Evolutionary conservation across 2,888 invertebrate genomes (phyloP).

Genomic region (Scaeva pyrastri): DNA sequence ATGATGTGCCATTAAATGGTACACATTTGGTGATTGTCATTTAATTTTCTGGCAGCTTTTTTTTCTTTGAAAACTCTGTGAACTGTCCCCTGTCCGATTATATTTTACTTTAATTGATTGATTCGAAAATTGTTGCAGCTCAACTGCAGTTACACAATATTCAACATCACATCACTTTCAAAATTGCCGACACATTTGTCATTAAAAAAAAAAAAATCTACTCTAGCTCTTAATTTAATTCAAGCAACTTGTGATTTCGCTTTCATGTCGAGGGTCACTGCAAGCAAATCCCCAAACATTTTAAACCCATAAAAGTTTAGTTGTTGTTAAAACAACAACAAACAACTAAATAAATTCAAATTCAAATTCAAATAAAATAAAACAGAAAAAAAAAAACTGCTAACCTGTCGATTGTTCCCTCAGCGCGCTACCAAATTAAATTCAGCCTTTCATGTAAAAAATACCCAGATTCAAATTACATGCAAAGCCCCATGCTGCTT

Average conservation of each 20-base stretch:
- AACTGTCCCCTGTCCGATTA: too few species aligned
- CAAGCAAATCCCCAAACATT: background rate
- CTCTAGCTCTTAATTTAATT: background rate
- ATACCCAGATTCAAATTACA: constrained; percentile 14
- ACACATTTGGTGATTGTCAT: too few species aligned
- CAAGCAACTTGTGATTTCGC: background rate
- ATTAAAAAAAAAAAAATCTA: too few species aligned
- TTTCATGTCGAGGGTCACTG: constrained; percentile 11
- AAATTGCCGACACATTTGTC: background rate
- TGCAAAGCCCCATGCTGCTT: constrained; percentile 32
- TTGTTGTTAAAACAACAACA: background rate
- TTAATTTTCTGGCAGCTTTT: too few species aligned
- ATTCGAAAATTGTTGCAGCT: background rate
- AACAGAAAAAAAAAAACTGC: background rate
- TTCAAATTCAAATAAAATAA: too few species aligned
- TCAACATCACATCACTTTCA: background rate
- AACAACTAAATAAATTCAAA: too few species aligned
- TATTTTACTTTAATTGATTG: background rate
- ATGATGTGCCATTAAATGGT: too few species aligned
- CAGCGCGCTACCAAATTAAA: constrained; percentile 17
- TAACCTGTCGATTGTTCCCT: constrained; percentile 25
- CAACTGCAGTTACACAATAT: too few species aligned
- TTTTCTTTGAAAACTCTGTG: too few species aligned
- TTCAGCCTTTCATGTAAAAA: constrained; percentile 34
- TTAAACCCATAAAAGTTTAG: constrained; percentile 14